Evolutionary conservation across 2,888 invertebrate species (phyloP).

Genomic region (Toxonevra muliebris): DNA sequence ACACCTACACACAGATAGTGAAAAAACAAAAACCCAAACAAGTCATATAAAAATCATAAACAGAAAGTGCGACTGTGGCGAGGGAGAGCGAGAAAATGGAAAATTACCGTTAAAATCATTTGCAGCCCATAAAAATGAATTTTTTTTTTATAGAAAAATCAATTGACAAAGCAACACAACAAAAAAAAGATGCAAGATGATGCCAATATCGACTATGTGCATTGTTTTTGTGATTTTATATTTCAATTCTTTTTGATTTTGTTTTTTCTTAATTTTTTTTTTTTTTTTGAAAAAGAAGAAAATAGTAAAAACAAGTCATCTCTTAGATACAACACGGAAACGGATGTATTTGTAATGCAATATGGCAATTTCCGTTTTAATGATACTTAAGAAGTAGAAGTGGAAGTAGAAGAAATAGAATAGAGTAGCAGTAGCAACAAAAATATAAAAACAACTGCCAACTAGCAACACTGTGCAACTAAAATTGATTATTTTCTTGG

Average conservation of each 20-base stretch:
- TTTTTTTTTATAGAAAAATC: no score
- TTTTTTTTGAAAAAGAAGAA: constrained; percentile 1
- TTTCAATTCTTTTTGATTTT: not conserved
- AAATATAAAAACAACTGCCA: no score
- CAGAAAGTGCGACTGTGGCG: not conserved
- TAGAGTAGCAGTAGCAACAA: not conserved
- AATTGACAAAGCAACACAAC: not conserved
- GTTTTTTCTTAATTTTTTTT: not conserved
- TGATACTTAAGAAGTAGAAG: constrained; percentile 15
- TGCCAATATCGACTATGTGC: not conserved
- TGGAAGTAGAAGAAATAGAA: not conserved
- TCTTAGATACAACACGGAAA: constrained; percentile 10
- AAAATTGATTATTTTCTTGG: no score
- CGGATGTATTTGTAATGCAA: constrained; percentile 37
- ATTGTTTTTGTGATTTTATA: no score
- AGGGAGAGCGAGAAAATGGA: not conserved
- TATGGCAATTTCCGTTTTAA: constrained; percentile 36
- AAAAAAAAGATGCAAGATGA: not conserved
- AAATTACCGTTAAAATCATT: constrained; percentile 4
- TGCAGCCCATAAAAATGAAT: not conserved
- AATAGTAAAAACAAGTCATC: not conserved
- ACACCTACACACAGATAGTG: not conserved
- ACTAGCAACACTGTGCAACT: no score
- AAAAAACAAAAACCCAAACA: not conserved
- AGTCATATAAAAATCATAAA: not conserved